phyloP scores from a whole-genome alignment of 1,140 invertebrate species.

The Dendroctonus ponderosae region DNA sequence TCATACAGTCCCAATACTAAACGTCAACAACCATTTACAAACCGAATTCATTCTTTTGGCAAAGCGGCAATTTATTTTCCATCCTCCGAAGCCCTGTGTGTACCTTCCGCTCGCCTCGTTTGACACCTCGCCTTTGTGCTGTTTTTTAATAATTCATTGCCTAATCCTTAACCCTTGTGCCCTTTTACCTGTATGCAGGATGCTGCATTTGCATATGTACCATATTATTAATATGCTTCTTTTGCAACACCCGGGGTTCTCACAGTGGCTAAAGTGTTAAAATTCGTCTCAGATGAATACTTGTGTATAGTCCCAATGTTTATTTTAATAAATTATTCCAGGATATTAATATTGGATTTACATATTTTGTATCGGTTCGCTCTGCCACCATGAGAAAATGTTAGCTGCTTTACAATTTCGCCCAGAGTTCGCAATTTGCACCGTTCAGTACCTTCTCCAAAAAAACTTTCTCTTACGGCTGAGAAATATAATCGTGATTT shows the following conservation, averaged over 20 bases:
- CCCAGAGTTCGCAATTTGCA: too few relatives aligned
- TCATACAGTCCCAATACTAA: constrained; percentile 26
- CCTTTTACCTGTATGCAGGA: constrained; percentile 22
- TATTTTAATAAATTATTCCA: constrained; percentile 32
- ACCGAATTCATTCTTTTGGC: constrained; percentile 30
- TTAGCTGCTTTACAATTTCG: too few relatives aligned
- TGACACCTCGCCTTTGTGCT: constrained; percentile 30
- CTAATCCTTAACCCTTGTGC: constrained; percentile 29
- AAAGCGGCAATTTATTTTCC: constrained; percentile 32
- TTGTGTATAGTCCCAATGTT: constrained; percentile 26
- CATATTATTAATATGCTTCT: constrained; percentile 27
- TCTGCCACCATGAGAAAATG: constrained; percentile 10
- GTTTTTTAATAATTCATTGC: constrained; percentile 33
- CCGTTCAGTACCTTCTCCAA: too few relatives aligned
- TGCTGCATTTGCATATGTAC: constrained; percentile 23
- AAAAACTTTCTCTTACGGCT: too few relatives aligned
- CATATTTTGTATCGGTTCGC: constrained; percentile 12
- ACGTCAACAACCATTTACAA: constrained; percentile 36
- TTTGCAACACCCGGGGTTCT: constrained; percentile 13
- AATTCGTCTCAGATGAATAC: constrained; percentile 36
- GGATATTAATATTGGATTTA: constrained; percentile 20
- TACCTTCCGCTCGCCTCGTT: constrained; percentile 6
- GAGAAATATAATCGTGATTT: too few relatives aligned
- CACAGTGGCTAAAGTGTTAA: constrained; percentile 30
- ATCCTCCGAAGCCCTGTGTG: constrained; percentile 2